A percentile compares a stretch with the other conserved stretches of the same genome.
Evolutionary conservation across 2,797 vertebrate genomes (phyloP).

Genomic region (Vireo griseus): DNA sequence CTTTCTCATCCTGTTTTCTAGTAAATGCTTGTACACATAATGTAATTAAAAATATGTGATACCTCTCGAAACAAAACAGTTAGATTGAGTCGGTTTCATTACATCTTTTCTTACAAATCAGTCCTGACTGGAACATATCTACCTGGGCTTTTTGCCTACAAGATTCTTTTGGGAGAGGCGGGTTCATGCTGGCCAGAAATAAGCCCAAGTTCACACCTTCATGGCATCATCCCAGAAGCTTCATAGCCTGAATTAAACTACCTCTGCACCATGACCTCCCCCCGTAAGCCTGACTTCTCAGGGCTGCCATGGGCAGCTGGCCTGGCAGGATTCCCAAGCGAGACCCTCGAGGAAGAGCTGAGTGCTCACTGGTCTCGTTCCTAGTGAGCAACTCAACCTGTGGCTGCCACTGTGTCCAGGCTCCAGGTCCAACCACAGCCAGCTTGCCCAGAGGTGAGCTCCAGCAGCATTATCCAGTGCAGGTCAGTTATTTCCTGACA

Average conservation of each 20-base stretch:
- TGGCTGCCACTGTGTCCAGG: not conserved
- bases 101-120: not conserved
- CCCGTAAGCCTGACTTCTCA: not conserved
- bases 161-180: not conserved
- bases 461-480: fast-evolving
- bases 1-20: not conserved
- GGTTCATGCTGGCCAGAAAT: not conserved
- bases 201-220: not conserved
- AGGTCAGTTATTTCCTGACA: not conserved
- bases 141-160: not conserved
- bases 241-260: not conserved
- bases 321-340: not conserved
- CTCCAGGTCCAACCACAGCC: not conserved
- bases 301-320: not conserved
- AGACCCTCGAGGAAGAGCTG: not conserved
- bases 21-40: not conserved
- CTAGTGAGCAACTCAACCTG: fast-evolving
- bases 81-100: not conserved
- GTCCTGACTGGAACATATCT: not conserved
- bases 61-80: not conserved
- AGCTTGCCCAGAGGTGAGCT: not conserved
- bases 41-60: not conserved
- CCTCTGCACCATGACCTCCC: not conserved
- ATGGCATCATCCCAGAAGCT: not conserved
- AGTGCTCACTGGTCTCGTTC: not conserved